Evolutionary conservation across 2,113 vertebrate genomes (phyloP), one percentile per base, ranked within the genome.

Genomic region (Petromus typicus): DNA sequence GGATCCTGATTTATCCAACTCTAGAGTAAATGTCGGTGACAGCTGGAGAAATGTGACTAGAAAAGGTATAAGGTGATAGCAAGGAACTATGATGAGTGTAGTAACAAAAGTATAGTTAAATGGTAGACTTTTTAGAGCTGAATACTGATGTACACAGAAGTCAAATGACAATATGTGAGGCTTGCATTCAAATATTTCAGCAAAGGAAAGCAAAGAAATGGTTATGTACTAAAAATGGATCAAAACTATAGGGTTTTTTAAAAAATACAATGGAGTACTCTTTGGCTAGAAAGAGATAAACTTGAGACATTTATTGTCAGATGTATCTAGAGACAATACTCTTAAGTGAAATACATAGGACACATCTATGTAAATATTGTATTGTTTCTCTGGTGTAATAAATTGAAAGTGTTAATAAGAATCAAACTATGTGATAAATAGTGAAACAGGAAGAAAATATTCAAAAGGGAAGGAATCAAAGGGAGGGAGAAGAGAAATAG

Each of bases 141-240:
- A 43, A 45, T 43, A 84, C 10, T 78, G 20, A 93, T 3, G 0
- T 40, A 43, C 25, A 1, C 11, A 56, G 32, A 14, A 73, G 3
- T 48, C 2, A 82, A 93, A 93, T 45, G 40, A 73, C 5, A 22
- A 56, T 80, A 25, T 63, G 13, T 75, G 32, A 91, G 20, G 16
- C 51, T n/a, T 85, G 14, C 71, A 90, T 87, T 87, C 48, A 92
- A 90, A 45, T 67, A 45, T 4, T 87, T 80, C 56, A 67, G 43
- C 16, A 84, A 90, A 85, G 57, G 43, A 64, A 94, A 84, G 86
- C 23, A 93, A 89, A 75, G 27, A 16, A 51, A 83, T 32, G 7
- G 12, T 7, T 63, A 54, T 48, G 34, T 59, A 23, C 30, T n/a
- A 4, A 56, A 78, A 94, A 79, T 23, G 30, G 22, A n/a, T 30